Conservation (phyloP, 2,113 vertebrate species). For the Microtus ochrogaster region DNA sequence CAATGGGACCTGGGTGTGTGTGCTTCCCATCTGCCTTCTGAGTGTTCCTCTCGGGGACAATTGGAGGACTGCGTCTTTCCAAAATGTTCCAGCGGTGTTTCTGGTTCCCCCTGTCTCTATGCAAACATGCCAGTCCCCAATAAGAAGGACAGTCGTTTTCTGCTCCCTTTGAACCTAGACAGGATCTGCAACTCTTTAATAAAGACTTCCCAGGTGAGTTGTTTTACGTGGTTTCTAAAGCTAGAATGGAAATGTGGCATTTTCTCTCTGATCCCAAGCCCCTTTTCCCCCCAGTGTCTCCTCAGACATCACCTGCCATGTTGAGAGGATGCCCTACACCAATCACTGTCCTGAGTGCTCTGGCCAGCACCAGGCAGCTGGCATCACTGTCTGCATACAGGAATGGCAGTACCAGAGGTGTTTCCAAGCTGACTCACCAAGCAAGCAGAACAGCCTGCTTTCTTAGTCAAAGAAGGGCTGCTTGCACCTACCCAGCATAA, state of each 20-base stretch:
- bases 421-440: background rate
- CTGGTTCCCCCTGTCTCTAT: background rate
- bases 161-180: background rate
- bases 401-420: no score
- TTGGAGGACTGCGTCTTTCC: background rate
- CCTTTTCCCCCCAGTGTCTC: background rate
- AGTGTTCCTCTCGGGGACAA: background rate
- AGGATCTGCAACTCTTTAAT: background rate
- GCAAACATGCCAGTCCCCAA: background rate
- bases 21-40: background rate
- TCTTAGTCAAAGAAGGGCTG: background rate
- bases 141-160: background rate
- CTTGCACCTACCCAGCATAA: background rate
- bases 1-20: background rate
- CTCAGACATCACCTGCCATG: background rate
- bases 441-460: background rate
- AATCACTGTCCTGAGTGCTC: background rate
- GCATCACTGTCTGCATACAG: background rate
- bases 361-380: background rate
- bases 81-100: background rate
- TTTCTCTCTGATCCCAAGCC: background rate
- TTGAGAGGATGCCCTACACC: background rate
- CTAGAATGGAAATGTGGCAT: background rate
- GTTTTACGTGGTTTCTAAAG: background rate
- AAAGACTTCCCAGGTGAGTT: background rate